A percentile compares a stretch with the other conserved stretches of the same genome.
These are phyloP conservation scores for Microplitis demolitor DNA, from an alignment of 1,140 invertebrate genomes.

Conservation along the genomic window DNA sequence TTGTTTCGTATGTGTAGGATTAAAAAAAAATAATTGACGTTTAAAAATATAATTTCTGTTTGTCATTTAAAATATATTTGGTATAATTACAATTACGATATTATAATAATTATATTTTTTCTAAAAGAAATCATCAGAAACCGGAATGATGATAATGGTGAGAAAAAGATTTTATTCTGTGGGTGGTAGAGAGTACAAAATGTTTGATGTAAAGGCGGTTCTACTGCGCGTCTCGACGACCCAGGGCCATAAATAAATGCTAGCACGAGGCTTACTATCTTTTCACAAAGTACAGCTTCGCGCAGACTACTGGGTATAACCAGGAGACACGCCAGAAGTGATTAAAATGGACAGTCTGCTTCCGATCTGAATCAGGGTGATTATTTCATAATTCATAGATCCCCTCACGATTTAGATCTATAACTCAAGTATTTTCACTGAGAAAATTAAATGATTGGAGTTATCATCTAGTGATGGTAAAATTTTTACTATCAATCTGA, in stretches of 20 bases:
- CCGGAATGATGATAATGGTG: neutral
- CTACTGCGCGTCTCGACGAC: slow-evolving; percentile 25
- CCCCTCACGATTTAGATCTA: neutral
- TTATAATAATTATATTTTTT: too few relatives aligned
- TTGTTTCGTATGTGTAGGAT: too few relatives aligned
- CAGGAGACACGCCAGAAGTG: slow-evolving; percentile 23
- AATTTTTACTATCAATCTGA: too few relatives aligned
- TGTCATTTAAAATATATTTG: too few relatives aligned
- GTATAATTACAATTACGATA: too few relatives aligned
- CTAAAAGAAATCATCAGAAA: too few relatives aligned
- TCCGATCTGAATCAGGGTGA: slow-evolving; percentile 21
- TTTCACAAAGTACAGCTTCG: slow-evolving; percentile 15
- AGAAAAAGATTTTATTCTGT: slow-evolving; percentile 32
- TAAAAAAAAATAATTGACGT: too few relatives aligned
- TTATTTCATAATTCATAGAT: slow-evolving; percentile 24
- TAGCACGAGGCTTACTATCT: slow-evolving; percentile 22
- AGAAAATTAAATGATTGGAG: too few relatives aligned
- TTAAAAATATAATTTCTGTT: too few relatives aligned
- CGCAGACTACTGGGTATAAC: slow-evolving; percentile 25
- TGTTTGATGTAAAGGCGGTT: slow-evolving; percentile 31
- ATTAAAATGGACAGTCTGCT: slow-evolving; percentile 33
- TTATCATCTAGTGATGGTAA: too few relatives aligned
- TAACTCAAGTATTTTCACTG: neutral
- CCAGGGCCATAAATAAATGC: slow-evolving; percentile 36
- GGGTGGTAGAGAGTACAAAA: slow-evolving; percentile 32